phyloP scores from a whole-genome alignment of 2,888 invertebrate genomes.

The Busseola fusca region DNA sequence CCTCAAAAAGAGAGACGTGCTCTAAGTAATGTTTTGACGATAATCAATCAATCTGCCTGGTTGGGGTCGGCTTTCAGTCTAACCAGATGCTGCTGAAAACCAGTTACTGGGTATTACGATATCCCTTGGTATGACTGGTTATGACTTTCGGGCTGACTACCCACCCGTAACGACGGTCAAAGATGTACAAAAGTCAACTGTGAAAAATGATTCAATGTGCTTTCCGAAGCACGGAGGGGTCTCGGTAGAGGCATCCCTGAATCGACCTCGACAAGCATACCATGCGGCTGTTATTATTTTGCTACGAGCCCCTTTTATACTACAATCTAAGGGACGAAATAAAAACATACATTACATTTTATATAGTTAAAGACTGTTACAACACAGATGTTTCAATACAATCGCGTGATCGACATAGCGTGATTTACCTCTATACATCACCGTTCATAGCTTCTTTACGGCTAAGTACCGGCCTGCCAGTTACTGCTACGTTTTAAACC shows the following conservation, averaged over 20 bases:
- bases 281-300: neutral
- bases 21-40: neutral
- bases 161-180: neutral
- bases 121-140: neutral
- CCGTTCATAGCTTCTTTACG: slow-evolving; percentile 34
- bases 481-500: slow-evolving; percentile 7
- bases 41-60: no score
- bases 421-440: slow-evolving; percentile 32
- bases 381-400: slow-evolving; percentile 12
- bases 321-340: neutral
- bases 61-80: neutral
- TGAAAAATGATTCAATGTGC: neutral
- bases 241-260: neutral
- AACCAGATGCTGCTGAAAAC: neutral
- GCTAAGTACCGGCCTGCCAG: neutral
- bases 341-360: neutral
- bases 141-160: no score
- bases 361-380: neutral
- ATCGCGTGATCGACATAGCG: slow-evolving; percentile 41
- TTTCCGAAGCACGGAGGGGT: neutral
- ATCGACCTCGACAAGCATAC: neutral
- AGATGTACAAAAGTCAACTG: neutral
- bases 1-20: neutral
- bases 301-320: neutral
- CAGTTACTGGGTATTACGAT: neutral